phyloP scores from a whole-genome alignment of 2,797 vertebrate genomes.

The Fistularia tabacaria region DNA sequence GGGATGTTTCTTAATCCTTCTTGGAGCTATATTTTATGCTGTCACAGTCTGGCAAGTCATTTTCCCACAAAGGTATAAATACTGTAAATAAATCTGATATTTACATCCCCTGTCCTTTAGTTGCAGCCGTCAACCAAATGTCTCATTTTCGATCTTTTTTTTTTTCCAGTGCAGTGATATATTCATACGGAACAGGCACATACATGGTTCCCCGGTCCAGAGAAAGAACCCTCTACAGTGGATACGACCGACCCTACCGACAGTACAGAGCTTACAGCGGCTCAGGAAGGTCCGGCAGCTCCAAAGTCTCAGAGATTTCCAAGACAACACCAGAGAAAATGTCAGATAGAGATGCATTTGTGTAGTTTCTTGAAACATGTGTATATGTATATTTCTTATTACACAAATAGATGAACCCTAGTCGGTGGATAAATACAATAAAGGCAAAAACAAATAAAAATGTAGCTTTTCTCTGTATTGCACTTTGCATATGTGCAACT shows the following conservation, averaged over 20 bases:
- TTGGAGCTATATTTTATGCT: slow-evolving; percentile 64
- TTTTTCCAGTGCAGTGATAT: slow-evolving; percentile 31
- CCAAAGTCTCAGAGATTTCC: slow-evolving; percentile 60
- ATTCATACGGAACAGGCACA: slow-evolving; percentile 37
- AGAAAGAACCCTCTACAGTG: slow-evolving; percentile 51
- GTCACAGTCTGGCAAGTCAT: slow-evolving; percentile 57
- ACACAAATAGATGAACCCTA: too few relatives aligned
- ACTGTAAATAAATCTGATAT: not conserved
- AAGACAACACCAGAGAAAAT: slow-evolving; percentile 46
- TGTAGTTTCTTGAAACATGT: slow-evolving; percentile 44
- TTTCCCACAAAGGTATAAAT: slow-evolving; percentile 52
- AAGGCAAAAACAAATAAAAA: too few relatives aligned
- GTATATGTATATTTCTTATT: not conserved
- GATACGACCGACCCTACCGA: slow-evolving; percentile 52
- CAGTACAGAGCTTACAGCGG: slow-evolving; percentile 44
- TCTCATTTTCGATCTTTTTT: slow-evolving; percentile 6
- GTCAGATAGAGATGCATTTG: slow-evolving; percentile 71
- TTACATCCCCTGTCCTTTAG: not conserved
- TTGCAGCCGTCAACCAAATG: not conserved
- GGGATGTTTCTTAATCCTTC: slow-evolving; percentile 62
- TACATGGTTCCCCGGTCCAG: slow-evolving; percentile 47
- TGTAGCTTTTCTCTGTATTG: too few relatives aligned
- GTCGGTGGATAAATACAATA: too few relatives aligned
- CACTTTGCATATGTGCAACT: too few relatives aligned
- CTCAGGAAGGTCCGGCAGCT: slow-evolving; percentile 43